Conservation (phyloP, 2,888 invertebrate genomes). For the Lithosia quadra region DNA sequence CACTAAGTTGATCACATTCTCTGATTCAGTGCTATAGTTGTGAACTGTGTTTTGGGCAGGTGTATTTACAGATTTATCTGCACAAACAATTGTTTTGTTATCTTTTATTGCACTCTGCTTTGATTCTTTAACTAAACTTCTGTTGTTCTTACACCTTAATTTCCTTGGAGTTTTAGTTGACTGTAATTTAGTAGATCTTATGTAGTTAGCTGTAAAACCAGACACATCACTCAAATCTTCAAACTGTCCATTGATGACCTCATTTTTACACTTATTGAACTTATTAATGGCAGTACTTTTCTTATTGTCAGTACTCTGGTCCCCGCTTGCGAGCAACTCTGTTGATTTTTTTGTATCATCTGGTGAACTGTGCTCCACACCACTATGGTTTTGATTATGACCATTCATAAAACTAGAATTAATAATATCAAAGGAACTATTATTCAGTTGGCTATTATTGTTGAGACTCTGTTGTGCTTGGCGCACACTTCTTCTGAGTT, state of each 20-base stretch:
- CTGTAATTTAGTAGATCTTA: slow-evolving; percentile 79
- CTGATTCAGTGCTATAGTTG: slow-evolving; percentile 76
- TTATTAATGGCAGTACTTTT: slow-evolving; percentile 44
- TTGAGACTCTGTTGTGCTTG: slow-evolving; percentile 64
- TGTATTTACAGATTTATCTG: slow-evolving; percentile 72
- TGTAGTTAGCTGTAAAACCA: slow-evolving; percentile 83
- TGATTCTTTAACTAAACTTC: slow-evolving; percentile 68
- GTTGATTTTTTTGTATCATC: slow-evolving; percentile 46
- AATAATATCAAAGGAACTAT: slow-evolving; percentile 68
- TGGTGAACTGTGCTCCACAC: slow-evolving; percentile 39
- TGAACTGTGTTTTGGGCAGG: slow-evolving; percentile 52
- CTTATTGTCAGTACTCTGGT: slow-evolving; percentile 51
- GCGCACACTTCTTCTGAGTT: slow-evolving; percentile 73
- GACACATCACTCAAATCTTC: slow-evolving; percentile 83
- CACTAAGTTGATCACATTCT: slow-evolving; percentile 74
- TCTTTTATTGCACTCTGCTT: slow-evolving; percentile 55
- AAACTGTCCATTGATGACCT: slow-evolving; percentile 68
- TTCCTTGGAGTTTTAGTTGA: slow-evolving; percentile 70
- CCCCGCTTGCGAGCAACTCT: slow-evolving; percentile 52
- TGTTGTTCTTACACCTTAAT: slow-evolving; percentile 65
- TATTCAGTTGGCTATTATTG: slow-evolving; percentile 66
- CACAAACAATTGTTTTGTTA: slow-evolving; percentile 64
- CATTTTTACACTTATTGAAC: slow-evolving; percentile 49
- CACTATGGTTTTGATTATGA: slow-evolving; percentile 47
- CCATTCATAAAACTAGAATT: slow-evolving; percentile 59